phyloP scores from a whole-genome alignment of 1,140 invertebrate genomes.

The Cyclargus thomasi region DNA sequence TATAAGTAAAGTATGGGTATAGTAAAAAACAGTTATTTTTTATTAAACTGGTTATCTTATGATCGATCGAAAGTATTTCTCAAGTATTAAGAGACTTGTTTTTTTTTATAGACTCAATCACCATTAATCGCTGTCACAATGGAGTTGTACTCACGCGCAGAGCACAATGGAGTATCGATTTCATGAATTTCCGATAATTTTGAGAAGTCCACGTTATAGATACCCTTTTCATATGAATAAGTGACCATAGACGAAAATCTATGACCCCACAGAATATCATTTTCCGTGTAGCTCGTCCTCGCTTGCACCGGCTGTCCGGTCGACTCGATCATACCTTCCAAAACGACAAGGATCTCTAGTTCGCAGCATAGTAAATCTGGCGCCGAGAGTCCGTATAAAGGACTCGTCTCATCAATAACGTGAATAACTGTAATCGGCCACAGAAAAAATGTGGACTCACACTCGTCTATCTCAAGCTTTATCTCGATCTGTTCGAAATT shows the following conservation, averaged over 20 bases:
- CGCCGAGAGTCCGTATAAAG: slow-evolving; percentile 87
- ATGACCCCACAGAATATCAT: slow-evolving; percentile 85
- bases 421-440: slow-evolving; percentile 91
- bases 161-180: slow-evolving; percentile 90
- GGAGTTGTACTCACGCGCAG: slow-evolving; percentile 78
- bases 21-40: too few species aligned
- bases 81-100: too few species aligned
- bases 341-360: slow-evolving; percentile 85
- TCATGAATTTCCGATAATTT: slow-evolving; percentile 88
- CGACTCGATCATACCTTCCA: slow-evolving; percentile 84
- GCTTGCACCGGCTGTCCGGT: slow-evolving; percentile 80
- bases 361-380: slow-evolving; percentile 85
- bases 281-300: slow-evolving; percentile 80
- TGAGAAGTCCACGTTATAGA: slow-evolving; percentile 90
- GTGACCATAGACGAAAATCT: slow-evolving; percentile 82
- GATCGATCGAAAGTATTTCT: too few species aligned
- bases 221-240: slow-evolving; percentile 85
- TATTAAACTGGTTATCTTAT: too few species aligned
- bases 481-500: slow-evolving; percentile 81
- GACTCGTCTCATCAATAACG: slow-evolving; percentile 81
- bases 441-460: slow-evolving; percentile 86
- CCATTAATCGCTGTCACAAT: slow-evolving; percentile 27
- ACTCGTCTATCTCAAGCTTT: slow-evolving; percentile 83
- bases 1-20: too few species aligned
- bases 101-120: too few species aligned